These are phyloP conservation scores for Pandion haliaetus DNA, from an alignment of 2,113 vertebrate species.

Conservation along the genomic window DNA sequence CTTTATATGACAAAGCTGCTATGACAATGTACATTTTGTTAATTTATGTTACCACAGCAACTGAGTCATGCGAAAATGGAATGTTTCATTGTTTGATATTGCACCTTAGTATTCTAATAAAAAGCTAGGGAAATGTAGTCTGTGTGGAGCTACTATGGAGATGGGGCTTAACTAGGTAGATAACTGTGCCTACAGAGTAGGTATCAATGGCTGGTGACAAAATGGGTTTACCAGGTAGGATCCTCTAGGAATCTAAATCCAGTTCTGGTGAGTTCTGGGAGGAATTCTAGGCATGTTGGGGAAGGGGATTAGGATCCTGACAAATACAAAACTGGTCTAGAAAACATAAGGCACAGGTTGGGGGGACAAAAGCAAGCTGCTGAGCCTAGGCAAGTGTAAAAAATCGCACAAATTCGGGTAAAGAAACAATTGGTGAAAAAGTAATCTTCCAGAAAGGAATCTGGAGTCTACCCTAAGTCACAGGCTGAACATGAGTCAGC, in stretches of 20 bases:
- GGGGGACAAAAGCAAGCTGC: background rate
- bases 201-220: background rate
- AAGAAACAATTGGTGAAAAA: background rate
- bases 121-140: background rate
- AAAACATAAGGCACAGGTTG: background rate
- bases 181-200: rapidly evolving
- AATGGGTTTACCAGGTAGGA: background rate
- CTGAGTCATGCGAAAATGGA: background rate
- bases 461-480: background rate
- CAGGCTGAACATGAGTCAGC: background rate
- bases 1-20: background rate
- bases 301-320: background rate
- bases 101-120: background rate
- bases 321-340: background rate
- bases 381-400: background rate
- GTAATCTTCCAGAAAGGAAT: background rate
- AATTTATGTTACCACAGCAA: conserved; percentile 52
- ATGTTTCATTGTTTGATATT: background rate
- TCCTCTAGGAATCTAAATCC: background rate
- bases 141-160: background rate
- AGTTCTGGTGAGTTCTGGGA: background rate
- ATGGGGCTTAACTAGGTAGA: background rate
- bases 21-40: background rate
- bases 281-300: background rate
- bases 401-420: background rate